Conservation (phyloP, 2,113 vertebrate species). For the Phalacrocorax brasilianus region DNA sequence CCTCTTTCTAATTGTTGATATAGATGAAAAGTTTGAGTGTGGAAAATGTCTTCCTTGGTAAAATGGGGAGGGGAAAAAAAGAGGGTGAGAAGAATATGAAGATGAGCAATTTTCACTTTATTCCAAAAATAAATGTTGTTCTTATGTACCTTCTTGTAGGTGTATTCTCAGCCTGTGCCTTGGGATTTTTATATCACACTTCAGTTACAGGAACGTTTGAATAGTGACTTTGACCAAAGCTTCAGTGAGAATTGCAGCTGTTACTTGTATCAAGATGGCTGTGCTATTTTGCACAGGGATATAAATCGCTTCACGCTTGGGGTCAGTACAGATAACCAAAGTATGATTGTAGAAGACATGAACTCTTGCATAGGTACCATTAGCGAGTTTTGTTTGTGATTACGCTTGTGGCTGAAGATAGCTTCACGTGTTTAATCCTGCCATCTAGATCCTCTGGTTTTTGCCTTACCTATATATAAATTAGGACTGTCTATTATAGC, state of each 20-base stretch:
- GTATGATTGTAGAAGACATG: not conserved
- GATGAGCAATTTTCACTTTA: not conserved
- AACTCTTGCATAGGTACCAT: not conserved
- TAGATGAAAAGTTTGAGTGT: not conserved
- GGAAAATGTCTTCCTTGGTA: not conserved
- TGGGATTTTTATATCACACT: constrained; percentile 85
- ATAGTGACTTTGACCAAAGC: constrained; percentile 60
- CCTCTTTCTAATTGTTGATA: not conserved
- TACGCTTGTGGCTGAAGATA: not conserved
- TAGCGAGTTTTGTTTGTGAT: not conserved
- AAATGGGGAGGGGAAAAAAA: not conserved
- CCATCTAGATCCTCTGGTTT: not conserved
- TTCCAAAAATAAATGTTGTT: not conserved
- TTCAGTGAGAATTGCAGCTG: constrained; percentile 68
- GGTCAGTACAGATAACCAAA: constrained; percentile 59
- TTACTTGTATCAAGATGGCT: constrained; percentile 79
- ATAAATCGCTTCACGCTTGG: constrained; percentile 62
- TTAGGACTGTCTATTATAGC: not conserved
- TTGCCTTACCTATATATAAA: not conserved
- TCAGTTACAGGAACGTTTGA: constrained; percentile 73
- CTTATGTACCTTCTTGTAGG: constrained; percentile 61
- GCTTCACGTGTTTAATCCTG: not conserved
- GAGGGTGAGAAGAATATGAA: not conserved
- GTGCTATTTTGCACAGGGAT: constrained; percentile 64
- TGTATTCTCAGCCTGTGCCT: constrained; percentile 74